Percentiles rank a stretch among this genome's conserved stretches.
phyloP scores from a whole-genome alignment of 2,797 vertebrate species.

The Percopsis omiscomaycus region DNA sequence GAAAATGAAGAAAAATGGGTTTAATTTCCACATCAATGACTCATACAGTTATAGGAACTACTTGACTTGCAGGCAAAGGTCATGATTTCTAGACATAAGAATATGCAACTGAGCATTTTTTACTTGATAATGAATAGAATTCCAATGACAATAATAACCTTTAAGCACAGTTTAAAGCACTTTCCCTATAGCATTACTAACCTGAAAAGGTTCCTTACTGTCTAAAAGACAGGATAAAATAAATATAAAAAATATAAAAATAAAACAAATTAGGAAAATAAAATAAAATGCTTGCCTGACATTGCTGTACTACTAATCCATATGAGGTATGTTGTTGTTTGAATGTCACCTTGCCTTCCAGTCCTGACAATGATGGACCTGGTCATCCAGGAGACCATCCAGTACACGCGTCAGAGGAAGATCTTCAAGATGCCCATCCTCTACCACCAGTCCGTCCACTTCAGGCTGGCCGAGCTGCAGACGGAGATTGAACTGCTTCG shows the following conservation, averaged over 20 bases:
- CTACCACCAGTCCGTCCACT: constrained; percentile 84
- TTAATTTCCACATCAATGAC: no score
- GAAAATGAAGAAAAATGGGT: background rate
- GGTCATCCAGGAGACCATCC: constrained; percentile 80
- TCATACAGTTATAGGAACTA: no score
- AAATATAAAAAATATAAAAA: no score
- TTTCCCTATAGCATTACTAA: no score
- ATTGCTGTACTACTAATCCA: background rate
- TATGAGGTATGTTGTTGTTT: background rate
- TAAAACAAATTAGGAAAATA: background rate
- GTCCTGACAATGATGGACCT: constrained; percentile 79
- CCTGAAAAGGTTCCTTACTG: no score
- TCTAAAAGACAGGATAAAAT: no score
- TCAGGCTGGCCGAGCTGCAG: constrained; percentile 84
- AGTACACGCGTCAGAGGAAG: constrained; percentile 82
- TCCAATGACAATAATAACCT: no score
- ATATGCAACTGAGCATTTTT: no score
- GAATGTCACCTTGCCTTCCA: constrained; percentile 36
- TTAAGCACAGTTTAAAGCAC: no score
- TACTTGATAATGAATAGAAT: no score
- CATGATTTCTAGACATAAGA: no score
- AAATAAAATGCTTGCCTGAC: background rate
- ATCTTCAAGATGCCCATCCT: constrained; percentile 80
- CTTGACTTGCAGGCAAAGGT: no score
- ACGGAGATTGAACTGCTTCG: constrained; percentile 87